A percentile compares a stretch with the other conserved stretches of the same genome.
These are phyloP conservation scores for Drosophila serrata DNA, from an alignment of 1,140 invertebrate genomes.

Conservation along the genomic window DNA sequence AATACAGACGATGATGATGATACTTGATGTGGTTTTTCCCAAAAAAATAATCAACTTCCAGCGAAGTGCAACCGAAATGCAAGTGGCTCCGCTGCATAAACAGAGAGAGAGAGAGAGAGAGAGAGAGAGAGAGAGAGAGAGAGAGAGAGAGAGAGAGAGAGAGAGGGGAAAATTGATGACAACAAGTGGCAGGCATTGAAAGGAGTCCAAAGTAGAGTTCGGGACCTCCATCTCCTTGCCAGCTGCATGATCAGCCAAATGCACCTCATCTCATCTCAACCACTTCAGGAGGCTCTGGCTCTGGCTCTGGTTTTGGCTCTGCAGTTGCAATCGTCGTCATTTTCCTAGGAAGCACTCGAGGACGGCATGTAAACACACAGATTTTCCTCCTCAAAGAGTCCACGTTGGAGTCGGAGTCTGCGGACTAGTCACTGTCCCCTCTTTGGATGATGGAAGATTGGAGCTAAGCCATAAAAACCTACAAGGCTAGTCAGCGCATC, in stretches of 20 bases:
- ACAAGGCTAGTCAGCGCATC: constrained; percentile 76
- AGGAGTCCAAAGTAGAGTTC: constrained; percentile 43
- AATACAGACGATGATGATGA: constrained; percentile 42
- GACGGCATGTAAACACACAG: constrained; percentile 64
- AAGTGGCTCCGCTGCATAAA: constrained; percentile 62
- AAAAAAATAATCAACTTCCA: constrained; percentile 51
- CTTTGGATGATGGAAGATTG: constrained; percentile 10
- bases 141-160: too few relatives aligned
- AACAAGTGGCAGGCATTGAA: constrained; percentile 81
- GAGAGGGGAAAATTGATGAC: constrained; percentile 82
- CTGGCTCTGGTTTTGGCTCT: constrained; percentile 3
- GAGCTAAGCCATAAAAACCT: constrained; percentile 36
- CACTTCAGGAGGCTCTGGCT: constrained; percentile 57
- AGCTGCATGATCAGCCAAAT: constrained; percentile 80
- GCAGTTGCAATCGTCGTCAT: constrained; percentile 64
- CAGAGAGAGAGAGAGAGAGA: not conserved
- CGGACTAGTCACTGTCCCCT: not conserved
- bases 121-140: too few relatives aligned
- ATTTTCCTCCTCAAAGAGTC: constrained; percentile 38
- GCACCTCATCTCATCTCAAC: constrained; percentile 25
- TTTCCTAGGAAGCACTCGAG: constrained; percentile 81
- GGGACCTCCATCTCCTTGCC: constrained; percentile 1
- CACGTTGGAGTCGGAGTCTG: not conserved
- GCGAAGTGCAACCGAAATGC: constrained; percentile 69
- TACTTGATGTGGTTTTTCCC: constrained; percentile 53